Evolutionary conservation across 1,140 invertebrate genomes (phyloP).

Genomic region (Drosophila nikananu): DNA sequence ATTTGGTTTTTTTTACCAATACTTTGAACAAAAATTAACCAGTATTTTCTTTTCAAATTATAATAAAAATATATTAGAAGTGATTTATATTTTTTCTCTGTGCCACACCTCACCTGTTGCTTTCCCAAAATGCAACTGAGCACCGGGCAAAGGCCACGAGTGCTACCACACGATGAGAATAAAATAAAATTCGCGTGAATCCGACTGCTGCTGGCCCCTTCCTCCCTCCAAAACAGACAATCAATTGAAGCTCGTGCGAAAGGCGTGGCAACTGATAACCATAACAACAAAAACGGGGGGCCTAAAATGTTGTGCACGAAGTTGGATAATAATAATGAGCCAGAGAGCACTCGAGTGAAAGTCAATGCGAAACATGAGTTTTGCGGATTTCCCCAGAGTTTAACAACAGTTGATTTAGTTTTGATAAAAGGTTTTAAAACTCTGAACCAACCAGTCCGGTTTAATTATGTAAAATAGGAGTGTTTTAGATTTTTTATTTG

Average conservation of each 20-base stretch:
- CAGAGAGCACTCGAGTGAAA: constrained; percentile 29
- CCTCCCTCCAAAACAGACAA: constrained; percentile 6
- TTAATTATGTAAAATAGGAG: too few species aligned
- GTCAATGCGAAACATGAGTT: constrained; percentile 18
- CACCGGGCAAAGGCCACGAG: constrained; percentile 30
- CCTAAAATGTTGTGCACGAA: constrained; percentile 13
- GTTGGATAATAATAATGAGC: constrained; percentile 43
- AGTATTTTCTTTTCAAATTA: too few species aligned
- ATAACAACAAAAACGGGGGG: constrained; percentile 26
- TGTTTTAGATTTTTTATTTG: background rate
- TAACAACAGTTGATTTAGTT: constrained; percentile 15
- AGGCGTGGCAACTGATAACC: constrained; percentile 37
- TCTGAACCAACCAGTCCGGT: background rate
- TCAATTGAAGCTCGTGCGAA: constrained; percentile 27
- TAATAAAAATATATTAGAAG: background rate
- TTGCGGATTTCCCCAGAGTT: constrained; percentile 13
- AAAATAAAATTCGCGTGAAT: constrained; percentile 33
- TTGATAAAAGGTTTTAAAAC: background rate
- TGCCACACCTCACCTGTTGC: constrained; percentile 31
- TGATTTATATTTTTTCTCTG: background rate
- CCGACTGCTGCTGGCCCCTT: background rate
- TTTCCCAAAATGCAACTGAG: constrained; percentile 18
- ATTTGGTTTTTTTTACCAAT: too few species aligned
- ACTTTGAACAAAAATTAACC: too few species aligned
- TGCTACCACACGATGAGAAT: constrained; percentile 24